phyloP scores from a whole-genome alignment of 1,140 invertebrate species.

The Platyscapa corneri region DNA sequence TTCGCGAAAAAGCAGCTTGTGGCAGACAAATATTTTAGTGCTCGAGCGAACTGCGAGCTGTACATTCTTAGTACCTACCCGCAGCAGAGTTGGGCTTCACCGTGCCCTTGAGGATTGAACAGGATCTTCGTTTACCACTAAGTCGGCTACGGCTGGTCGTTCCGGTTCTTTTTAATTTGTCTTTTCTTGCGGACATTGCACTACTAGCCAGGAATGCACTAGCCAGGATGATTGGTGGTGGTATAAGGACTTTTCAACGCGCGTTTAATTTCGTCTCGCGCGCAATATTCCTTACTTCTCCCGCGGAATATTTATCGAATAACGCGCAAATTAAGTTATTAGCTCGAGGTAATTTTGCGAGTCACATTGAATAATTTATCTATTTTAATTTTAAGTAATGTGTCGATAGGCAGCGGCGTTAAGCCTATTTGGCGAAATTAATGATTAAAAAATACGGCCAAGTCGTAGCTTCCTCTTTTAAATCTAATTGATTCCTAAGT shows the following conservation, averaged over 20 bases:
- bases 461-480: neutral
- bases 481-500: too few relatives aligned
- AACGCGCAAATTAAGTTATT: neutral
- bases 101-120: conserved; percentile 40
- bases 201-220: too few relatives aligned
- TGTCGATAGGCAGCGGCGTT: neutral
- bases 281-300: neutral
- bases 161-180: conserved; percentile 46
- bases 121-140: conserved; percentile 43
- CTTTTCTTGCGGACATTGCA: conserved; percentile 36
- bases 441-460: neutral
- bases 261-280: neutral
- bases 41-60: neutral
- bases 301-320: neutral
- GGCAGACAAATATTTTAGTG: conserved; percentile 35
- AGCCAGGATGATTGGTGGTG: neutral
- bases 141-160: conserved; percentile 16
- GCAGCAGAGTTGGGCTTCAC: neutral
- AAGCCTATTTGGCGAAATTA: neutral
- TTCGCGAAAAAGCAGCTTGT: neutral
- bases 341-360: neutral
- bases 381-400: neutral
- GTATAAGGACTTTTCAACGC: neutral
- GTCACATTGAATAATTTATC: too few relatives aligned
- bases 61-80: conserved; percentile 27